phyloP scores from a whole-genome alignment of 2,888 invertebrate genomes.

The Spicauda simplicius region DNA sequence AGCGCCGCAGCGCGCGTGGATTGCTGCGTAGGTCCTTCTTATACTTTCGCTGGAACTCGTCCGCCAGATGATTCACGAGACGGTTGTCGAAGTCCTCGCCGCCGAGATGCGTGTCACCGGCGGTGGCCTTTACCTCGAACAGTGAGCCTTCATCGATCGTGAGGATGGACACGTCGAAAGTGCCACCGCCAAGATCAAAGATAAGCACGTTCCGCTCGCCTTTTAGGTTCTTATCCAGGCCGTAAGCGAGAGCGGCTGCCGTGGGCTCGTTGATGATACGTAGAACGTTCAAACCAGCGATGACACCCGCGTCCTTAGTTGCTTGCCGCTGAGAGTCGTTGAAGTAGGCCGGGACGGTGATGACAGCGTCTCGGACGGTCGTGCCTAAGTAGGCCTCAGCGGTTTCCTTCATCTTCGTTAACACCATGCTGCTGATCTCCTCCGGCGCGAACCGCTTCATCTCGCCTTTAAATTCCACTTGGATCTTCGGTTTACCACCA shows the following conservation, averaged over 20 bases:
- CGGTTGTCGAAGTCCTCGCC: slow-evolving; percentile 87
- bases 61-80: slow-evolving; percentile 84
- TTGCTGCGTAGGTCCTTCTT: slow-evolving; percentile 86
- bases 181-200: slow-evolving; percentile 91
- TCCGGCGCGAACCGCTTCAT: slow-evolving; percentile 85
- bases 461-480: slow-evolving; percentile 85
- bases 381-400: slow-evolving; percentile 87
- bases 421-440: slow-evolving; percentile 87
- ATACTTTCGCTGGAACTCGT: slow-evolving; percentile 87
- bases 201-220: slow-evolving; percentile 88
- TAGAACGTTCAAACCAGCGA: slow-evolving; percentile 93
- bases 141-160: slow-evolving; percentile 89
- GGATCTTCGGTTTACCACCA: slow-evolving; percentile 86
- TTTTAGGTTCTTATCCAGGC: slow-evolving; percentile 84
- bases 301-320: slow-evolving; percentile 94
- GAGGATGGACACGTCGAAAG: slow-evolving; percentile 91
- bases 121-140: slow-evolving; percentile 90
- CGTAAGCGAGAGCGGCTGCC: slow-evolving; percentile 87
- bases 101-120: slow-evolving; percentile 91
- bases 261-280: slow-evolving; percentile 92
- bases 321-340: slow-evolving; percentile 90
- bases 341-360: slow-evolving; percentile 91
- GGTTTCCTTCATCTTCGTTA: slow-evolving; percentile 92
- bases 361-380: slow-evolving; percentile 86
- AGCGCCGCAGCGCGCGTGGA: slow-evolving; percentile 85